Evolutionary conservation across 2,888 invertebrate species (phyloP).

Genomic region (Monoplex corrugatus): DNA sequence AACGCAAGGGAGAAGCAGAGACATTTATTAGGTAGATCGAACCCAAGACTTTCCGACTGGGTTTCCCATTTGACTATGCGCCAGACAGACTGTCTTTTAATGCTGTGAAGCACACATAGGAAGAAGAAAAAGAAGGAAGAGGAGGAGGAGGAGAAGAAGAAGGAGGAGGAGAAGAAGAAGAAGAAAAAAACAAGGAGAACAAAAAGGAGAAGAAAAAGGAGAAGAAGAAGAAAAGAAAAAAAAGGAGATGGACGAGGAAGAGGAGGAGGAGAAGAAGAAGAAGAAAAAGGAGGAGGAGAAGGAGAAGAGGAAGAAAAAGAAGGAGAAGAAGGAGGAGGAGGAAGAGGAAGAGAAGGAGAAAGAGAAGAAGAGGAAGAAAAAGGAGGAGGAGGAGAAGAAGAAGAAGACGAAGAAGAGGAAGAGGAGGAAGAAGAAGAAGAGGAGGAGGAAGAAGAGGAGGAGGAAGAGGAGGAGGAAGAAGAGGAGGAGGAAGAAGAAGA

Average conservation of each 20-base stretch:
- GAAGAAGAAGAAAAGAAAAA: not conserved
- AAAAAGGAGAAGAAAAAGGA: not conserved
- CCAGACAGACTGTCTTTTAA: too few relatives aligned
- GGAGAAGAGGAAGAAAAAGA: not conserved
- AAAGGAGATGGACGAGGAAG: not conserved
- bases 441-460: too few relatives aligned
- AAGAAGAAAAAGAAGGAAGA: too few relatives aligned
- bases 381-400: not conserved
- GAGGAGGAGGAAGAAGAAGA: slow-evolving; percentile 22
- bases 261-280: not conserved
- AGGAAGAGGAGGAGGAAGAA: not conserved
- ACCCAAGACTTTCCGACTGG: too few relatives aligned
- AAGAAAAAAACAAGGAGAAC: not conserved
- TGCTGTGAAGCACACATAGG: too few relatives aligned
- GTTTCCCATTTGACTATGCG: too few relatives aligned
- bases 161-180: too few relatives aligned
- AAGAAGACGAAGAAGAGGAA: slow-evolving; percentile 13
- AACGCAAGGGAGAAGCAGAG: too few relatives aligned
- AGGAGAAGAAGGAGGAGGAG: not conserved
- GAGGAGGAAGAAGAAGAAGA: too few relatives aligned
- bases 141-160: not conserved
- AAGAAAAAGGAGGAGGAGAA: not conserved
- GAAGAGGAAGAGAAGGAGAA: not conserved
- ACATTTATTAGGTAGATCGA: too few relatives aligned
- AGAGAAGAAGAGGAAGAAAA: not conserved